Evolutionary conservation across 2,113 vertebrate species (phyloP), one percentile per base, ranked within the genome.

Genomic region (Cochlearius cochlearius): DNA sequence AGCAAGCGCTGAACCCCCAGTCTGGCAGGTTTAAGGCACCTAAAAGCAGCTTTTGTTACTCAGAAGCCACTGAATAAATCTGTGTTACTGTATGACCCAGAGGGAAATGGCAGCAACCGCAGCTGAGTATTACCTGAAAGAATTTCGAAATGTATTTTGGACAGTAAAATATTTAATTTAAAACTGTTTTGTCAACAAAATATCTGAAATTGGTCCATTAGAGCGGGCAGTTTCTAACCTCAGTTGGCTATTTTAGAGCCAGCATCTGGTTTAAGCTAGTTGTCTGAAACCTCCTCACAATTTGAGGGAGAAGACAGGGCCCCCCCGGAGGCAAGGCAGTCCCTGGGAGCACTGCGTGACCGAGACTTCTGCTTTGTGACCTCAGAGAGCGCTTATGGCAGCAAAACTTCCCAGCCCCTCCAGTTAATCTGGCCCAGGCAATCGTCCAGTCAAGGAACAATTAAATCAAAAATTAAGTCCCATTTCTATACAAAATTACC

Each of bases 291-390:
- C 25, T 73, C 49, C 50, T 39, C 36, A n/a, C 11, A 56, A 21
- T 43, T 3, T 45, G 23, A 77, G 23, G 59, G 12, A 79, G 50
- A 30, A 41, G 21, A 26, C n/a, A 55, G n/a, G 3, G 7, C 22
- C 9, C 2, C 20, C 22, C 5, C 1, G 20, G 4, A 27, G 63
- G 8, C 55, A 39, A 0, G 0, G 73, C 62, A 88, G 18, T 41
- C 38, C 25, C 20, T 0, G 0, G 26, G 32, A 12, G 3, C 11
- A 16, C 43, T 2, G 11, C 5, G 0, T 7, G 36, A 36, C 50
- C 0, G 0, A 76, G 47, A 27, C n/a, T 62, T 43, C 52, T 74
- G 74, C 41, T 75, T 34, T 67, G 78, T 0, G 0, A 60, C 18
- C 39, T 41, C 76, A 77, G 10, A 58, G 14, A 4, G 17, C 74